Conservation (phyloP, 30 jellyfish, hydroid and myxozoan genomes). For the Aurelia sp. region DNA sequence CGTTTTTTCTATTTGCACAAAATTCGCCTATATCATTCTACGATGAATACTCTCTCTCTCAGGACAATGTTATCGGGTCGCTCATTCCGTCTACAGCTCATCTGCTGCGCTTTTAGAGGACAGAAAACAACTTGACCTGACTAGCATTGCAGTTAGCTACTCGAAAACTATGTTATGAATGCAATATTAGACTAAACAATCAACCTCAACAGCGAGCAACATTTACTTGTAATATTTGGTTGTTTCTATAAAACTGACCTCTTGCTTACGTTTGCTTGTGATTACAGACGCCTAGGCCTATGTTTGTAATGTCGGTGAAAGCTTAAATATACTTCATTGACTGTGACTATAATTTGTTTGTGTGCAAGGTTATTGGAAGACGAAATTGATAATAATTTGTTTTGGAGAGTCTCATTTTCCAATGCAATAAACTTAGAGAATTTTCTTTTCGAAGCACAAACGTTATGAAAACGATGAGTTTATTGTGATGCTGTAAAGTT, state of each 20-base stretch:
- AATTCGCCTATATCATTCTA: too few species aligned
- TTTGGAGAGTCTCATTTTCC: not conserved
- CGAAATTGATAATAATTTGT: slow-evolving; percentile 9
- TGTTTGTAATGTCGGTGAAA: slow-evolving; percentile 14
- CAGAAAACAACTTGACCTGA: not conserved
- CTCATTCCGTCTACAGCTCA: not conserved
- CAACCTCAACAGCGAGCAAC: too few species aligned
- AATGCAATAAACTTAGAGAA: not conserved
- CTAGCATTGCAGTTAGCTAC: too few species aligned
- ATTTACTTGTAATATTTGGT: too few species aligned
- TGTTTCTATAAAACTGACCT: too few species aligned
- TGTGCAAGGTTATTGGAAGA: slow-evolving; percentile 2
- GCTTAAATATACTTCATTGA: not conserved
- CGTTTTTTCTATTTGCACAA: too few species aligned
- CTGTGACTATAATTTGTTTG: slow-evolving; percentile 14
- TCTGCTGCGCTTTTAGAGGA: not conserved
- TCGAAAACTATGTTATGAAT: not conserved
- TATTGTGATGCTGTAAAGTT: not conserved
- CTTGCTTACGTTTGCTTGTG: too few species aligned
- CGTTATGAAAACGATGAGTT: too few species aligned
- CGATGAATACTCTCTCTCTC: too few species aligned
- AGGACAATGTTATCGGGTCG: not conserved
- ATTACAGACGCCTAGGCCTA: slow-evolving; percentile 9
- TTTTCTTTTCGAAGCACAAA: not conserved
- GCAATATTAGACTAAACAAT: not conserved